A percentile compares a stretch with the other conserved stretches of the same genome.
Evolutionary conservation across 1,140 invertebrate genomes (phyloP).

Genomic region (Aphaenogaster ashmeadi): DNA sequence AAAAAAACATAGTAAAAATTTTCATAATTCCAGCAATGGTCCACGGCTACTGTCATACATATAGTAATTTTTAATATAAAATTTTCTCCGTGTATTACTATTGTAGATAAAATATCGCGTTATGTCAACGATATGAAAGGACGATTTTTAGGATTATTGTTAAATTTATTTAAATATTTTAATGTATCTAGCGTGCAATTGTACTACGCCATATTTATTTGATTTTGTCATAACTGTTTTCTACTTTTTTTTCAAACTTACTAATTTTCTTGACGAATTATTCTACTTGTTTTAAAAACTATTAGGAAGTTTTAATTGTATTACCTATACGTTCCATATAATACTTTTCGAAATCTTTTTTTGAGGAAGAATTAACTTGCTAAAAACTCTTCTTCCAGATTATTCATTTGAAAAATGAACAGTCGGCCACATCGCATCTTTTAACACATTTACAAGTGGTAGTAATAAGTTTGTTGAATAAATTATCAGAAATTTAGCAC

Average conservation of each 20-base stretch:
- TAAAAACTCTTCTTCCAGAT: neutral
- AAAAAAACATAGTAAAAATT: too few relatives aligned
- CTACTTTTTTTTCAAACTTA: neutral
- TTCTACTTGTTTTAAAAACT: neutral
- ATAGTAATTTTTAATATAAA: too few relatives aligned
- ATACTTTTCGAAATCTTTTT: neutral
- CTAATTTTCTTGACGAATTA: neutral
- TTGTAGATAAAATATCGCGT: neutral
- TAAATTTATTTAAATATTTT: slow-evolving; percentile 12
- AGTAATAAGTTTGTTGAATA: neutral
- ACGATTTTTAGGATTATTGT: neutral
- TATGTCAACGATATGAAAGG: neutral
- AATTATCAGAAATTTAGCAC: neutral
- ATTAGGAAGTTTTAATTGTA: neutral
- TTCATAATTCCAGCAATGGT: too few relatives aligned
- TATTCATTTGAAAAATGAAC: neutral
- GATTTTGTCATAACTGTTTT: neutral
- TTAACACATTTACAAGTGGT: neutral
- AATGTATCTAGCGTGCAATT: neutral
- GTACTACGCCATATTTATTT: neutral
- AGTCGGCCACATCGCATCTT: neutral
- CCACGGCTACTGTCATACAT: too few relatives aligned
- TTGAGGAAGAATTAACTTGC: neutral
- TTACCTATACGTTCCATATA: neutral
- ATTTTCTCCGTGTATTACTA: too few relatives aligned